Evolutionary conservation across 2,797 vertebrate genomes (phyloP), one percentile per base, ranked within the genome.

Genomic region (Halcyon smyrnensis): DNA sequence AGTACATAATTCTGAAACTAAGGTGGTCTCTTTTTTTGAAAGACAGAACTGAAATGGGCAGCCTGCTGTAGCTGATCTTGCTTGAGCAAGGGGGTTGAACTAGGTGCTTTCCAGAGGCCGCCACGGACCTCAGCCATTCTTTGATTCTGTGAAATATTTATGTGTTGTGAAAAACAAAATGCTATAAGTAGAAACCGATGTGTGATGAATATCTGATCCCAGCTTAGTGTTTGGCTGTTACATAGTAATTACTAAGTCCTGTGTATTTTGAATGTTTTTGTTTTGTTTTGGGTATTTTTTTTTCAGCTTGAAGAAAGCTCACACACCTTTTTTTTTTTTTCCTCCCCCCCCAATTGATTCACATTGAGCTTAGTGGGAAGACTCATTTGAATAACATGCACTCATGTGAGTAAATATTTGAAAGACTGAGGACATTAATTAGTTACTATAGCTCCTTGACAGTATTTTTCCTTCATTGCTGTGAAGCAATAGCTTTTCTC

Each of bases 381-480:
- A 32, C 34, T 80, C 4, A 60, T 84, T 54, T 77, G 70, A 65
- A 77, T 87, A 51, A 48, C 8, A 0, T 67, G 24, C 79, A 32
- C 34, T 90, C 17, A 2, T 30, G 9, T 84, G 46, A 81, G 43
- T 87, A 94, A 94, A 87, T 84, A 74, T 91, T 87, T 93, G 51
- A 89, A 90, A 83, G 65, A 59, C 41, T 73, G 54, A 64, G 20
- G 69, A 34, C 15, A 20, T 62, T 79, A 81, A 48, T 81, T 70
- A 59, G 27, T 94, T 78, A 41, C 43, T 92, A 39, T 84, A 87
- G 54, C 85, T 95, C 46, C 39, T 54, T 83, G 68, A 48, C 41
- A 87, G 34, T 60, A 51, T 91, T 95, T 43, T 97, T 62, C 82
- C 89, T 90, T 89, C 43, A 78, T 65, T 97, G 64, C 92, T 97